These are phyloP conservation scores for Epinotia nisella DNA, from an alignment of 2,888 invertebrate species.

Conservation along the genomic window DNA sequence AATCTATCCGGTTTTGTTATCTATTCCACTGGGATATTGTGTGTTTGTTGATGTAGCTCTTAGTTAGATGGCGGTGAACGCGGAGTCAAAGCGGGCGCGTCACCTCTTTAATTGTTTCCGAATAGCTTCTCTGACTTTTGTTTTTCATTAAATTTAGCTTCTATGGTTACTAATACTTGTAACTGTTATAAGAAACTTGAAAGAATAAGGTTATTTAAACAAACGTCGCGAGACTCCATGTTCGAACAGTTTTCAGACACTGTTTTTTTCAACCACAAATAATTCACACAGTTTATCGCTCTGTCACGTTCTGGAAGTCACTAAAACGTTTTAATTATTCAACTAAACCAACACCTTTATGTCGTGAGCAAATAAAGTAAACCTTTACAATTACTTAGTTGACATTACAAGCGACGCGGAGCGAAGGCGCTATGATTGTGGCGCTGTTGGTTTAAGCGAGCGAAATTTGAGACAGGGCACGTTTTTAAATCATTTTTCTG, in stretches of 20 bases:
- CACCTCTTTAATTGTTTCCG: neutral
- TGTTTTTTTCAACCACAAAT: neutral
- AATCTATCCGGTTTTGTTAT: constrained; percentile 17
- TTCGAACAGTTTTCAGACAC: no score
- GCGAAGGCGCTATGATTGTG: neutral
- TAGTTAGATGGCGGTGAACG: neutral
- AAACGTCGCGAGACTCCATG: no score
- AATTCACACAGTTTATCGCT: neutral
- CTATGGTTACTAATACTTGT: neutral
- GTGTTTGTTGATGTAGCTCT: neutral
- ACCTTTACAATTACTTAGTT: constrained; percentile 17
- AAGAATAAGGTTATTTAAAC: no score
- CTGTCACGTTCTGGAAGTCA: neutral
- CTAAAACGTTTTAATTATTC: constrained; percentile 5
- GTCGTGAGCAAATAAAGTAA: constrained; percentile 26
- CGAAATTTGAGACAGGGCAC: constrained; percentile 1
- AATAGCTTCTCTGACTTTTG: neutral
- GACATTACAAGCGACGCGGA: constrained; percentile 3
- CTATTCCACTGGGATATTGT: neutral
- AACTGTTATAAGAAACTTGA: no score
- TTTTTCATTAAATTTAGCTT: neutral
- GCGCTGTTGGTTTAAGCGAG: constrained; percentile 21
- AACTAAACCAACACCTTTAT: neutral
- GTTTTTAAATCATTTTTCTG: constrained; percentile 8
- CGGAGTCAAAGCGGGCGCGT: neutral